These are phyloP conservation scores for Ispidina lecontei DNA, from an alignment of 2,797 vertebrate species.

Conservation along the genomic window DNA sequence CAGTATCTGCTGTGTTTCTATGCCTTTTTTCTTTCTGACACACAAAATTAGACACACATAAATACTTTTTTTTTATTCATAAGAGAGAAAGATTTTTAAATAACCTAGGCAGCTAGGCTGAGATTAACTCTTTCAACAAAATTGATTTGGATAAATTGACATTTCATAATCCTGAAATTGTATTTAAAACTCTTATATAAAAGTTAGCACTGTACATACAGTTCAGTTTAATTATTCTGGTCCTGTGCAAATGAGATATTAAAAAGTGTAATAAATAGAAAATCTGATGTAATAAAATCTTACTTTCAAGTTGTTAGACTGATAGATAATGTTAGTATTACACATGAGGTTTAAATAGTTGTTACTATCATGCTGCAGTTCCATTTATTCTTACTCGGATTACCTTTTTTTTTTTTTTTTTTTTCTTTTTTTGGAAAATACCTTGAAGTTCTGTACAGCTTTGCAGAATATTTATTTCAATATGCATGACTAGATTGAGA, in stretches of 20 bases:
- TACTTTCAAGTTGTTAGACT: neutral
- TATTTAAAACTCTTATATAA: neutral
- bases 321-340: neutral
- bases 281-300: neutral
- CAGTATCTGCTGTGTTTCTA: neutral
- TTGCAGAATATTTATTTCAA: neutral
- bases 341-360: neutral
- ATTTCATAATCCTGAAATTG: neutral
- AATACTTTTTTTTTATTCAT: neutral
- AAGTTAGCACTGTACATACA: neutral
- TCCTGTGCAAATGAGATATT: neutral
- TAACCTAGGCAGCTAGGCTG: neutral
- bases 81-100: neutral
- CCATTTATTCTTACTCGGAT: neutral
- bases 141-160: neutral
- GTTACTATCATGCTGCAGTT: neutral
- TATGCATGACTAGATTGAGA: neutral
- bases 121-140: neutral
- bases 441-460: neutral
- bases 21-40: neutral
- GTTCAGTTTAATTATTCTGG: neutral
- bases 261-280: neutral
- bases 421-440: neutral
- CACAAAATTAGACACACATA: neutral
- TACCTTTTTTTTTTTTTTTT: neutral